phyloP scores from a whole-genome alignment of 1,140 invertebrate species.

The Gryllus bimaculatus region DNA sequence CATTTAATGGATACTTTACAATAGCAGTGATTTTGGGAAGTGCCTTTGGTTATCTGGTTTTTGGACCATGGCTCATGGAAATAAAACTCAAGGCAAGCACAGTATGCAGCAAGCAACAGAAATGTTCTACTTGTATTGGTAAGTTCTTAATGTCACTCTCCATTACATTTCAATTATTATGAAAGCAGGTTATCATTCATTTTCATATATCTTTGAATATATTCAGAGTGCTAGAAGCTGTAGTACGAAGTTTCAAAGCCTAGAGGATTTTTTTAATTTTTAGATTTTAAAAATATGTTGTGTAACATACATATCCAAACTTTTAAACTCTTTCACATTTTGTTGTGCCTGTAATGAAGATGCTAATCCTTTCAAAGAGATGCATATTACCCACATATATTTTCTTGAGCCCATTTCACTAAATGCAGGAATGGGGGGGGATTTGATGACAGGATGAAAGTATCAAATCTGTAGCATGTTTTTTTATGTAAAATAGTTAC shows the following conservation, averaged over 20 bases:
- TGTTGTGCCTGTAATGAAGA: too few relatives aligned
- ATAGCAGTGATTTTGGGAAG: conserved; percentile 65
- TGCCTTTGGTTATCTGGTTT: conserved; percentile 51
- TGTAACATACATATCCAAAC: neutral
- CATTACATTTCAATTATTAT: neutral
- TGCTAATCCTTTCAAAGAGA: too few relatives aligned
- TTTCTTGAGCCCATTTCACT: too few relatives aligned
- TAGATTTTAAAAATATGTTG: neutral
- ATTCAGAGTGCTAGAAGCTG: too few relatives aligned
- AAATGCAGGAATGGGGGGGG: too few relatives aligned
- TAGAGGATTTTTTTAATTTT: neutral
- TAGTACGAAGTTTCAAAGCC: too few relatives aligned
- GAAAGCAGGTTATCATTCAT: too few relatives aligned
- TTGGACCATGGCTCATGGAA: conserved; percentile 12
- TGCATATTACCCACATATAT: too few relatives aligned
- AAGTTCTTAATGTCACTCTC: neutral
- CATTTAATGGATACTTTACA: conserved; percentile 74
- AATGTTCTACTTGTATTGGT: conserved; percentile 10
- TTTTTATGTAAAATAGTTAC: too few relatives aligned
- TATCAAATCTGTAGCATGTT: too few relatives aligned
- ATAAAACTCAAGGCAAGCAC: neutral
- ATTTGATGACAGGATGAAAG: too few relatives aligned
- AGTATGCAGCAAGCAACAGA: neutral
- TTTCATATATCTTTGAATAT: too few relatives aligned
- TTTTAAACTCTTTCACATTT: neutral